Evolutionary conservation across 1,140 invertebrate genomes (phyloP).

Genomic region (Drosophila lowei): DNA sequence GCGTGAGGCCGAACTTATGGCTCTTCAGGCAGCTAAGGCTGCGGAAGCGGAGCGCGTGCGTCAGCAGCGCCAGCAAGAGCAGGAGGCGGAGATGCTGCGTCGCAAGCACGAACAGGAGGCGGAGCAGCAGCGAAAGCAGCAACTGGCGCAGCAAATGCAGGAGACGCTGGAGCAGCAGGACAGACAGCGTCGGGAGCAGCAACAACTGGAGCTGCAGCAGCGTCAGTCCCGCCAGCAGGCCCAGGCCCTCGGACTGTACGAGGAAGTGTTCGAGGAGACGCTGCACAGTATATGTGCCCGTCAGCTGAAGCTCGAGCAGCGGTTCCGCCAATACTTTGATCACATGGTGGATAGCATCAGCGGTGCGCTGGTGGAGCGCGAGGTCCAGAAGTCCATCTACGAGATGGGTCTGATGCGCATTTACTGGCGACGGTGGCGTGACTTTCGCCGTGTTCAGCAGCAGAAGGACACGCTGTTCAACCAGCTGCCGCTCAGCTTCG

Average conservation of each 20-base stretch:
- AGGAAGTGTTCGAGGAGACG: constrained; percentile 11
- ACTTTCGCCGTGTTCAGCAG: constrained; percentile 50
- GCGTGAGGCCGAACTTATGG: constrained; percentile 49
- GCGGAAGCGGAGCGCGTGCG: constrained; percentile 32
- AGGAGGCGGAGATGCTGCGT: constrained; percentile 5
- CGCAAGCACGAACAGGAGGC: constrained; percentile 11
- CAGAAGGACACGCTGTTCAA: constrained; percentile 52
- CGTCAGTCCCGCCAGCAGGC: not conserved
- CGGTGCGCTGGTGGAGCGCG: not conserved
- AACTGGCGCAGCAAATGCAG: not conserved
- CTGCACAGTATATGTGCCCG: constrained; percentile 23
- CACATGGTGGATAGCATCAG: constrained; percentile 60
- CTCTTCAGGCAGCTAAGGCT: constrained; percentile 29
- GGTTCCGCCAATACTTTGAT: constrained; percentile 8
- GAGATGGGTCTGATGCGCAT: constrained; percentile 47
- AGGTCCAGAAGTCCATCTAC: constrained; percentile 24
- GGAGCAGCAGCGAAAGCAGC: not conserved
- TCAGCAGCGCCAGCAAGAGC: constrained; percentile 7
- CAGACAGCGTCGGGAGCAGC: not conserved
- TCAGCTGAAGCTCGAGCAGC: constrained; percentile 19
- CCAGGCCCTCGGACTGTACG: constrained; percentile 24
- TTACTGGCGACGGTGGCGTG: constrained; percentile 51
- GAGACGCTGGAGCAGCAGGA: constrained; percentile 4
- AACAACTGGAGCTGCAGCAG: not conserved
- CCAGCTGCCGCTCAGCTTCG: constrained; percentile 55